These are phyloP conservation scores for Pseudorasbora parva DNA, from an alignment of 2,113 vertebrate genomes.

Conservation along the genomic window DNA sequence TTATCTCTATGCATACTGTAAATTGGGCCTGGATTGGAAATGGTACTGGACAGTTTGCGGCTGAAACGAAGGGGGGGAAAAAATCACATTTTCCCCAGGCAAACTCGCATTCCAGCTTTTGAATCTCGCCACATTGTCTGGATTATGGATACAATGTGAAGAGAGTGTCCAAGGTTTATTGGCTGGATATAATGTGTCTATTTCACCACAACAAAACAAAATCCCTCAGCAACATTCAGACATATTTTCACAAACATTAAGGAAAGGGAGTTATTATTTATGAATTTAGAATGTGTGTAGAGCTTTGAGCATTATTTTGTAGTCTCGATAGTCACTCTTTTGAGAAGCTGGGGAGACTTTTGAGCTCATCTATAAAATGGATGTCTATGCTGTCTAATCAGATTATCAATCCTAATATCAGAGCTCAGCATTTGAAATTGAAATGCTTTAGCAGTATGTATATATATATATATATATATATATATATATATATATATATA, in stretches of 20 bases:
- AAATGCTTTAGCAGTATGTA: neutral
- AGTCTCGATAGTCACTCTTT: neutral
- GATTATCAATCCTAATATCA: neutral
- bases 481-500: too few species aligned
- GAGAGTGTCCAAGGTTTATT: neutral
- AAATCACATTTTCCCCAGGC: constrained; percentile 38
- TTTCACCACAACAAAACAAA: constrained; percentile 17
- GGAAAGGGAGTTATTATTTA: neutral
- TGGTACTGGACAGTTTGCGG: constrained; percentile 17
- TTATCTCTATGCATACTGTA: constrained; percentile 7
- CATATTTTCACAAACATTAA: neutral
- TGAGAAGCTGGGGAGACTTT: neutral
- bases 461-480: too few species aligned
- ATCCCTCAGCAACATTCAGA: constrained; percentile 2
- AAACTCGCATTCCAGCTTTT: constrained; percentile 23
- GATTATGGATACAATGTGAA: constrained; percentile 13
- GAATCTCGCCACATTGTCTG: constrained; percentile 44
- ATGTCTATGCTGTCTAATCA: neutral
- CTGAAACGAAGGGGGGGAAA: constrained; percentile 21
- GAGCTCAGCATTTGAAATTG: neutral
- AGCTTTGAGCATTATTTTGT: neutral
- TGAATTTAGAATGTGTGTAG: neutral
- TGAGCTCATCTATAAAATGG: neutral
- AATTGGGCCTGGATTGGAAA: constrained; percentile 6
- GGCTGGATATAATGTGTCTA: neutral